Conservation (phyloP, 2,113 vertebrate species). For the Emydura subglobosa region DNA sequence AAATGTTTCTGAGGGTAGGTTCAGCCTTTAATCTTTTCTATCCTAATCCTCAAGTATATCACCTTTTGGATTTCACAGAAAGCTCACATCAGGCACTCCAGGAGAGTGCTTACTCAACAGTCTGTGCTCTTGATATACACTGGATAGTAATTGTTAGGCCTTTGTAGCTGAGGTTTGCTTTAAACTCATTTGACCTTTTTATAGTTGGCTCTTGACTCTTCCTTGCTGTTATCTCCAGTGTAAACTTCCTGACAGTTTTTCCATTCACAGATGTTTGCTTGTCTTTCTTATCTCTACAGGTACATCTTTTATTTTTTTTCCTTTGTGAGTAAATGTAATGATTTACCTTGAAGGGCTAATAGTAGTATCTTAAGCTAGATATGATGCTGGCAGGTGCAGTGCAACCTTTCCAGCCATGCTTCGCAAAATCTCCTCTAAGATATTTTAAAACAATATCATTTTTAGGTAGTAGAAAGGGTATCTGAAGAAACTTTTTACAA, state of each 20-base stretch:
- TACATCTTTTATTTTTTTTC: background rate
- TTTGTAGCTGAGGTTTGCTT: fast-evolving
- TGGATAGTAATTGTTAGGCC: conserved; percentile 24
- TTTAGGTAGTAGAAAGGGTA: background rate
- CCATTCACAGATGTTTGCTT: background rate
- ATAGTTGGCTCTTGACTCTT: background rate
- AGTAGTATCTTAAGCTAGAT: background rate
- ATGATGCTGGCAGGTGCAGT: background rate
- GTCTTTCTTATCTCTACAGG: background rate
- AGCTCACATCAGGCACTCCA: conserved; percentile 4
- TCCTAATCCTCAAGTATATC: conserved; percentile 10
- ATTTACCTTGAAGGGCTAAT: background rate
- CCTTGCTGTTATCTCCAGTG: background rate
- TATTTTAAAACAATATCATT: background rate
- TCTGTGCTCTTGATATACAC: background rate
- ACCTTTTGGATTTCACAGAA: conserved; percentile 21
- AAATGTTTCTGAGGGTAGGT: background rate
- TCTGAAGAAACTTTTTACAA: background rate
- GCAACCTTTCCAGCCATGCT: background rate
- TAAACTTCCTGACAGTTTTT: background rate
- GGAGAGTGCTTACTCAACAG: conserved; percentile 28
- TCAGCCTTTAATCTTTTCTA: conserved; percentile 45
- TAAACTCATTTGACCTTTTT: background rate
- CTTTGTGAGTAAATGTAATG: background rate
- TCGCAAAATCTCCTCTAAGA: background rate